Conservation (phyloP, 2,113 vertebrate species). For the Corvus cornix region DNA sequence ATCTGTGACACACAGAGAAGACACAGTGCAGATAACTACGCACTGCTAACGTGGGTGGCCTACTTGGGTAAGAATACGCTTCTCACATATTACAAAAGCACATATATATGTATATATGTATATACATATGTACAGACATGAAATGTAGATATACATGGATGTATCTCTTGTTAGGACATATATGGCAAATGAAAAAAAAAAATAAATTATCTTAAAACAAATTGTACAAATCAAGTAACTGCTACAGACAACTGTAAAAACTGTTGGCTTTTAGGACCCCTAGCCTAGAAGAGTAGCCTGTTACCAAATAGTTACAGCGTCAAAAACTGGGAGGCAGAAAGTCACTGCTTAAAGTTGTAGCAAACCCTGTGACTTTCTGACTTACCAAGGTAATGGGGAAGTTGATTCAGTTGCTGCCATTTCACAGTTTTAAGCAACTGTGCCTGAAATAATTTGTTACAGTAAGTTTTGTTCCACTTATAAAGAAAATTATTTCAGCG, state of each 20-base stretch:
- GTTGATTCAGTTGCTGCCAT: background rate
- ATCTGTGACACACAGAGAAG: background rate
- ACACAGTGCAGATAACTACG: background rate
- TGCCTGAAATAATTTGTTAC: background rate
- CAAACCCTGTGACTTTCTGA: background rate
- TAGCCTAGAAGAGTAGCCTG: background rate
- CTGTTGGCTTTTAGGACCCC: background rate
- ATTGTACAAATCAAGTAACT: background rate
- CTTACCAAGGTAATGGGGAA: background rate
- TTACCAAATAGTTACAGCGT: background rate
- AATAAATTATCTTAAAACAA: background rate
- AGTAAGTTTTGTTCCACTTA: background rate
- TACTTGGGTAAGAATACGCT: background rate
- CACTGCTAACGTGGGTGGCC: background rate
- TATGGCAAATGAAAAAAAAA: background rate
- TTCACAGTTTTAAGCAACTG: background rate
- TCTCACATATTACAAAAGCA: background rate
- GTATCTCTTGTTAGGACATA: background rate
- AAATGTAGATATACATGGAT: background rate
- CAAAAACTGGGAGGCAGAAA: background rate
- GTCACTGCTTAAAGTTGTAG: background rate
- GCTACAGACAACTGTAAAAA: background rate
- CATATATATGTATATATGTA: background rate
- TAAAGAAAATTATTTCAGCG: background rate
- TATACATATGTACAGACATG: background rate